Evolutionary conservation across 2,888 invertebrate species (phyloP), one percentile per base, ranked within the genome.

Genomic region (Polylopha cassiicola): DNA sequence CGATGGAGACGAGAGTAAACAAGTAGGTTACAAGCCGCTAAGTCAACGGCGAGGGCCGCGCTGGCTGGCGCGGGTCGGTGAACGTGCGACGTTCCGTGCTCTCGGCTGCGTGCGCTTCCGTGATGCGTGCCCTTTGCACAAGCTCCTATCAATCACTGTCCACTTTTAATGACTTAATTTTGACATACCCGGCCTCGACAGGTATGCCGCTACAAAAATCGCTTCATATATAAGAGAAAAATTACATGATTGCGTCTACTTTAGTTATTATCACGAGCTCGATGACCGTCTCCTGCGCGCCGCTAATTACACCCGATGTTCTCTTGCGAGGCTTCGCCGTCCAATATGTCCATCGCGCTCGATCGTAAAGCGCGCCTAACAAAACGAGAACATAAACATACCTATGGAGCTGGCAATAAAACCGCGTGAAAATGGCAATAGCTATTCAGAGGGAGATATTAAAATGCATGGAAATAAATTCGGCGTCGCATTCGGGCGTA

Each of bases 401-500:
- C 61, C 65, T 72, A 76, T 71, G 69, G 70, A 71, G 64, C 59
- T 67, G 60, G 73, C 74, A 79, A 82, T 78, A 80, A 81, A 82
- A 80, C 80, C 76, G 80, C 79, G 79, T 73, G 81, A 81, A 85
- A 84, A 82, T 76, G 79, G 80, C 84, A 80, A 81, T 77, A 82
- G 81, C 80, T 78, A 77, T 81, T 84, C 82, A 78, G 77, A 78
- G 84, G 84, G 82, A 78, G 85, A 85, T 85, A 85, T 85, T 85
- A 85, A 85, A 85, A 85, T 85, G 84, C 84, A 84, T 85, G 84
- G 81, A 80, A 84, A 85, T 85, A 85, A 84, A 82, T 86, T 87
- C 84, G 84, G 86, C 86, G 84, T 85, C 86, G 86, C 87, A 87
- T 87, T 87, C 87, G 86, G 77, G 72, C 82, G 73, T 76, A 69